phyloP scores from a whole-genome alignment of 2,888 invertebrate species.

The Drosophila monieri region DNA sequence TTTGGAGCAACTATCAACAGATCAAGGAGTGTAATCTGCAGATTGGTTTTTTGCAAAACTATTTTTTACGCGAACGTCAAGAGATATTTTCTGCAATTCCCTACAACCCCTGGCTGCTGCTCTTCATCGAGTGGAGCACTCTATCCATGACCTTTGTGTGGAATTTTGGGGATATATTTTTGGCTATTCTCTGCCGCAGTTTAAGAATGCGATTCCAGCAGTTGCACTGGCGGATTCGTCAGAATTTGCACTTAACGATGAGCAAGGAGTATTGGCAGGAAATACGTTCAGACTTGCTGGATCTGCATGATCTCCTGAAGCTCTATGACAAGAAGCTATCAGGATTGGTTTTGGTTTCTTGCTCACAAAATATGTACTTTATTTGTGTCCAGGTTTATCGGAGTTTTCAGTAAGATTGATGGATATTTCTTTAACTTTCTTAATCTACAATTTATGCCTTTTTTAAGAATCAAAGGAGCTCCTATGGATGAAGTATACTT shows the following conservation, averaged over 20 bases:
- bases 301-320: slow-evolving; percentile 87
- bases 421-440: neutral
- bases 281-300: slow-evolving; percentile 87
- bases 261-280: slow-evolving; percentile 88
- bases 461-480: slow-evolving; percentile 74
- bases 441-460: neutral
- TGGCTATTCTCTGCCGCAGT: slow-evolving; percentile 88
- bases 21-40: slow-evolving; percentile 78
- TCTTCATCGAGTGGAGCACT: slow-evolving; percentile 79
- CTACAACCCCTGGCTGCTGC: slow-evolving; percentile 66
- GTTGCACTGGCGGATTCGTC: slow-evolving; percentile 85
- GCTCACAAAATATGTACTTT: slow-evolving; percentile 89
- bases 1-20: slow-evolving; percentile 75
- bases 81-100: slow-evolving; percentile 73
- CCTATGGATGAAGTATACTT: slow-evolving; percentile 85
- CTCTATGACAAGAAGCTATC: slow-evolving; percentile 87
- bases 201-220: slow-evolving; percentile 87
- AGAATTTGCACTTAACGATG: slow-evolving; percentile 82
- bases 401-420: slow-evolving; percentile 74
- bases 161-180: slow-evolving; percentile 90
- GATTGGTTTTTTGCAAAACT: slow-evolving; percentile 77
- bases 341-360: slow-evolving; percentile 87
- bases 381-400: slow-evolving; percentile 90
- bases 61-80: slow-evolving; percentile 75
- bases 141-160: slow-evolving; percentile 87